Evolutionary conservation across 2,888 invertebrate species (phyloP).

Genomic region (Orthosia cruda): DNA sequence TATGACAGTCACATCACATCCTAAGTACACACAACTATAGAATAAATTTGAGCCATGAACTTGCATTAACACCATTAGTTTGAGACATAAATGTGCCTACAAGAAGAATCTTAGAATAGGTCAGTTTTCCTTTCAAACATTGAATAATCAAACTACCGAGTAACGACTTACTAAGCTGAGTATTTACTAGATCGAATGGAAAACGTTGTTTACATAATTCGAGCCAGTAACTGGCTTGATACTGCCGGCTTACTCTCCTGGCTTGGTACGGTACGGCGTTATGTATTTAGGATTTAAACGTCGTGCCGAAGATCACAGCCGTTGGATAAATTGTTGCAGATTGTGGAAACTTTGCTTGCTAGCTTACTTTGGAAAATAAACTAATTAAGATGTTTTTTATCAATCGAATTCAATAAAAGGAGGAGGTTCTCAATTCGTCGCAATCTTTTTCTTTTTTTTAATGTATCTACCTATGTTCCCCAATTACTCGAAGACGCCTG

Average conservation of each 20-base stretch:
- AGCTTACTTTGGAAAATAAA: not conserved
- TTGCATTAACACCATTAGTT: no score
- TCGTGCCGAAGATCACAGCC: slow-evolving; percentile 35
- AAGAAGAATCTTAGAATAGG: no score
- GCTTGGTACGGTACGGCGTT: slow-evolving; percentile 24
- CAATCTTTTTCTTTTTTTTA: no score
- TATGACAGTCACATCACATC: no score
- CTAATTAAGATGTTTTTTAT: not conserved
- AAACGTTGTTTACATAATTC: slow-evolving; percentile 32
- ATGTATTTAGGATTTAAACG: slow-evolving; percentile 45
- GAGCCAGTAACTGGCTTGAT: slow-evolving; percentile 34
- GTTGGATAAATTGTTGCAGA: slow-evolving; percentile 26
- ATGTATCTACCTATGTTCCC: no score
- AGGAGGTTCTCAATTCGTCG: no score
- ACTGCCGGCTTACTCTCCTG: slow-evolving; percentile 37
- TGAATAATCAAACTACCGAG: not conserved
- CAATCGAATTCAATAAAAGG: no score
- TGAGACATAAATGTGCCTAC: no score
- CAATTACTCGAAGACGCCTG: no score
- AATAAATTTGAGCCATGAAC: no score
- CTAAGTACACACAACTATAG: no score
- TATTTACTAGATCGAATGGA: slow-evolving; percentile 23
- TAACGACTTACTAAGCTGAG: slow-evolving; percentile 21
- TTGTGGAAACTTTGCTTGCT: slow-evolving; percentile 10
- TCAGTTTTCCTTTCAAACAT: not conserved